A percentile compares a stretch with the other conserved stretches of the same genome.
Conservation (phyloP, 2,113 vertebrate genomes). For the Hippoglossus stenolepis region DNA sequence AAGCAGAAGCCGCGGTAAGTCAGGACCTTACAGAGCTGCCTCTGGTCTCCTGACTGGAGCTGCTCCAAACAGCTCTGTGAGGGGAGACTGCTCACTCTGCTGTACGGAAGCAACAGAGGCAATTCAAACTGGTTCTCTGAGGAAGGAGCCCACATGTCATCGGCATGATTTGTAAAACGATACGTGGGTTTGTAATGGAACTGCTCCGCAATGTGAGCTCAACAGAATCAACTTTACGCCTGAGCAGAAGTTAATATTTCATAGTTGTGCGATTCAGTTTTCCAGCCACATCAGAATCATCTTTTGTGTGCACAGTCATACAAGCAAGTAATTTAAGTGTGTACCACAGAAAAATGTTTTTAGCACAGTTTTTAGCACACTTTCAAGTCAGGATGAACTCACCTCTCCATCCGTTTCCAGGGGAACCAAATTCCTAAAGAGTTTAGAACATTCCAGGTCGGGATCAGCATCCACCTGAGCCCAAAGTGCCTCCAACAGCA, state of each 20-base stretch:
- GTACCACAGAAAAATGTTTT: not conserved
- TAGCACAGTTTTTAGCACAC: too few relatives aligned
- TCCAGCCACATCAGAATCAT: not conserved
- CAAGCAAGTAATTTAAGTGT: not conserved
- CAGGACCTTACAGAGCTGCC: slow-evolving; percentile 50
- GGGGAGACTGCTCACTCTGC: slow-evolving; percentile 51
- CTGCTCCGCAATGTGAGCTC: slow-evolving; percentile 4
- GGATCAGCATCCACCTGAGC: slow-evolving; percentile 63
- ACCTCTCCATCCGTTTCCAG: slow-evolving; percentile 60
- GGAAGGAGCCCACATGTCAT: slow-evolving; percentile 24
- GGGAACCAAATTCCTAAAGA: slow-evolving; percentile 41
- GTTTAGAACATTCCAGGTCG: slow-evolving; percentile 48
- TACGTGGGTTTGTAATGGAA: slow-evolving; percentile 11
- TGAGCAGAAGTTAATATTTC: slow-evolving; percentile 5
- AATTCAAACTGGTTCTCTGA: slow-evolving; percentile 12
- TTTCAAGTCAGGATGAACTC: slow-evolving; percentile 35
- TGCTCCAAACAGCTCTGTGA: slow-evolving; percentile 48
- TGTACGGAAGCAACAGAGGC: slow-evolving; percentile 20
- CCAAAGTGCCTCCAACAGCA: slow-evolving; percentile 14
- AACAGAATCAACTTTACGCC: not conserved
- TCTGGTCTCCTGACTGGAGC: slow-evolving; percentile 64
- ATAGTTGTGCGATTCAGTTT: not conserved
- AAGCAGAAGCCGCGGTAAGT: slow-evolving; percentile 51
- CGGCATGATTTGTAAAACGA: slow-evolving; percentile 32
- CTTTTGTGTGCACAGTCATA: not conserved